Base-by-base conservation (phyloP, 2,888 invertebrate species). In the Thecocarcelia acutangulata region DNA sequence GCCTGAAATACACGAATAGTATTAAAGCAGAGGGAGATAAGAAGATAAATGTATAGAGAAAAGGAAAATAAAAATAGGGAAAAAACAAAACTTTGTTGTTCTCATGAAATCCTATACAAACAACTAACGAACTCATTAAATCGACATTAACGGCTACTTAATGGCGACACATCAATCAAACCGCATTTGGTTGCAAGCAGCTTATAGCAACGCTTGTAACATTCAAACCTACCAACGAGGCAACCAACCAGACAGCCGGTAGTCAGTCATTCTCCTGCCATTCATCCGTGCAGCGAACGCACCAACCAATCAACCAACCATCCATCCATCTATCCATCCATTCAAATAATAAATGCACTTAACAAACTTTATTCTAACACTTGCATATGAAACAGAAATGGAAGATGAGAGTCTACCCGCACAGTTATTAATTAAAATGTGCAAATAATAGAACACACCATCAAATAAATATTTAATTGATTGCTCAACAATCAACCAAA, bases 161-260 rank as follows among this genome's bases (percentile, higher is more conserved):
- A 75, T 83, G 84, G 84, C 83, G 84, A 83, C 84, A 75, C 80
- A 84, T 84, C 80, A 80, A 83, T 84, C 83, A 83, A 75, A 72
- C 82, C 78, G 69, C 82, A 79, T 54, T 73, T 46, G 59, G 44
- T 59, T 78, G 72, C 56, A 28, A 37, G 64, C 78, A 66, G 19
- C 54, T 73, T 59, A 52, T 40, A 37, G 56, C 59, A 76, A 40
- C 37, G 69, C 69, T 69, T 46, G 37, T 69, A 69, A 59, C 44
- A 68, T 37, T 61, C 33, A 37, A 48, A 24, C 28, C 46, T 37
- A 73, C 21, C 50, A 56, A 46, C 21, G 6, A 46, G 12, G 21
- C 37, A 64, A 37, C 46, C 44, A 68, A 33, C 54, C 54, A 42
- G 6, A 2, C 70, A 58, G 44, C 9, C 42, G 19, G 17, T 3